phyloP scores from a whole-genome alignment of 2,797 vertebrate species.

The Catamblyrhynchus diadema region DNA sequence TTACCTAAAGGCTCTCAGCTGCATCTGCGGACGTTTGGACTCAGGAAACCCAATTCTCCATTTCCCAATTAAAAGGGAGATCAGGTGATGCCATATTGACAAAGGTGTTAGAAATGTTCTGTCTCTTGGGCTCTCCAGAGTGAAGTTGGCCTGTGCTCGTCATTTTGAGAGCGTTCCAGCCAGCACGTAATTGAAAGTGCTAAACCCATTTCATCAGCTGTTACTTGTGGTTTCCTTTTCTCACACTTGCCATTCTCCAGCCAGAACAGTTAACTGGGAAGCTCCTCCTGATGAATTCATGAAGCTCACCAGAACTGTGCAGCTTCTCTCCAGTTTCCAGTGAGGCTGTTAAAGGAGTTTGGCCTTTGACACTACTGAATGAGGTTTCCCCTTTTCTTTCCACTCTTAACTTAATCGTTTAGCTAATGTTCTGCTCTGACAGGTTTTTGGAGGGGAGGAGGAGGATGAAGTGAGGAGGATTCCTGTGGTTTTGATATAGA shows the following conservation, averaged over 20 bases:
- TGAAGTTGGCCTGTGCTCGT: not conserved
- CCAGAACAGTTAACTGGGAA: not conserved
- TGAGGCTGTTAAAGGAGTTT: not conserved
- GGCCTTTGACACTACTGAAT: not conserved
- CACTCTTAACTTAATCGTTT: conserved; percentile 2
- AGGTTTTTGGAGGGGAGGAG: not conserved
- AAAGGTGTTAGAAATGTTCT: not conserved
- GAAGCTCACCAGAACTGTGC: not conserved
- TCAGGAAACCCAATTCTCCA: not conserved
- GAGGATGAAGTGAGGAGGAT: not conserved
- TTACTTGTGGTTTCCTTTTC: conserved; percentile 49
- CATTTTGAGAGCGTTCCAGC: not conserved
- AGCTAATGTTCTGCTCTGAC: not conserved
- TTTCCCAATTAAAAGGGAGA: not conserved
- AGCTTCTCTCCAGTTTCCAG: not conserved
- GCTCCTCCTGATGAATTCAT: not conserved
- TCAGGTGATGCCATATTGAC: not conserved
- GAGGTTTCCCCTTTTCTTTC: not conserved
- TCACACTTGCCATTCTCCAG: not conserved
- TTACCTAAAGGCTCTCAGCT: not conserved
- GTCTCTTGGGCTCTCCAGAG: not conserved
- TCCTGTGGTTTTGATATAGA: conserved; percentile 25
- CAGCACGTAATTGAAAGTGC: not conserved
- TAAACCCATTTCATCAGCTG: conserved; percentile 16
- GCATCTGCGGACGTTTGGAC: not conserved